Evolutionary conservation across 2,888 invertebrate species (phyloP).

Genomic region (Eupithecia abbreviata): DNA sequence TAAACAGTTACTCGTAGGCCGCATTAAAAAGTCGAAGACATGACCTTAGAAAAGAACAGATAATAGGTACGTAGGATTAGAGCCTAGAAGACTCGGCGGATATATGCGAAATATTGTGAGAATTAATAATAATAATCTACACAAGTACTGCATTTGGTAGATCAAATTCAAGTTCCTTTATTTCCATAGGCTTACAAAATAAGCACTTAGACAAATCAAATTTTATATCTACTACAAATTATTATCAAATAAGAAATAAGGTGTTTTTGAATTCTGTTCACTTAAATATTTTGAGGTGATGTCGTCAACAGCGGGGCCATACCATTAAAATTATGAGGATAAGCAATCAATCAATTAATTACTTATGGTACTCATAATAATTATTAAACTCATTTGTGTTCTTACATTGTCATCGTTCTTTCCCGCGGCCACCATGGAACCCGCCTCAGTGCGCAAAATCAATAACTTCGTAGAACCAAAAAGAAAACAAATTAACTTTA

Average conservation of each 20-base stretch:
- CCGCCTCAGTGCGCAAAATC: not conserved
- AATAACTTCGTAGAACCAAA: constrained; percentile 4
- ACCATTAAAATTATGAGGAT: not conserved
- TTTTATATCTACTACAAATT: too few relatives aligned
- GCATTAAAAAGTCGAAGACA: not conserved
- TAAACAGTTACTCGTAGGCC: not conserved
- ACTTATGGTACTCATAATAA: not conserved
- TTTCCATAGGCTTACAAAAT: too few relatives aligned
- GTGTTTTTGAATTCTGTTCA: too few relatives aligned
- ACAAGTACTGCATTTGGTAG: too few relatives aligned
- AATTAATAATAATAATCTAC: too few relatives aligned
- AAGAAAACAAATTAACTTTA: not conserved
- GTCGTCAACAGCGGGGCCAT: not conserved
- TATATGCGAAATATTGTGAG: not conserved
- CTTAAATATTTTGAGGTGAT: too few relatives aligned
- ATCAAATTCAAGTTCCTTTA: too few relatives aligned
- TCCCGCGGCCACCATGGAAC: not conserved
- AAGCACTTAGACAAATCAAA: too few relatives aligned
- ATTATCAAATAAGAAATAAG: too few relatives aligned
- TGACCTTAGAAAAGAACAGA: not conserved
- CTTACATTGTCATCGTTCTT: not conserved
- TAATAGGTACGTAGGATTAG: not conserved
- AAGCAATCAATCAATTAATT: not conserved
- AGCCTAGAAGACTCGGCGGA: not conserved
- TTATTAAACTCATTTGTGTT: not conserved